Evolutionary conservation across 2,888 invertebrate genomes (phyloP).

Genomic region (Fissipunctia ypsillon): DNA sequence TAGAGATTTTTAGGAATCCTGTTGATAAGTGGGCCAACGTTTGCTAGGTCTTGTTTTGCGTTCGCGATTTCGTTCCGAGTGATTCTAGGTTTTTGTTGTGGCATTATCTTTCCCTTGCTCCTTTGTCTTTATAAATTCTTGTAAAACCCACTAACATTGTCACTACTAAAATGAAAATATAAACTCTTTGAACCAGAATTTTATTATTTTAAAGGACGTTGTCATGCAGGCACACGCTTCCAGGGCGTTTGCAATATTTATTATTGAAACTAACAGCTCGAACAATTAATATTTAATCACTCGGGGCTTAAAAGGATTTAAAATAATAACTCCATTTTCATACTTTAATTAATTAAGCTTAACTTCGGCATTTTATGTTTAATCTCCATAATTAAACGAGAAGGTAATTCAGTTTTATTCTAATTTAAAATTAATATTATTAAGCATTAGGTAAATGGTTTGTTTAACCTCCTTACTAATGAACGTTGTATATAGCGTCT

Average conservation of each 20-base stretch:
- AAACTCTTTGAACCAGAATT: neutral
- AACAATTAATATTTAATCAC: slow-evolving; percentile 19
- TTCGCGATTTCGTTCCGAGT: slow-evolving; percentile 9
- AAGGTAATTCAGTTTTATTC: neutral
- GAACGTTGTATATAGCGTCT: too few species aligned
- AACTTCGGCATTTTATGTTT: neutral
- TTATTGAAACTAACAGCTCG: neutral
- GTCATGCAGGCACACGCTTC: neutral
- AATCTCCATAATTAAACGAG: neutral
- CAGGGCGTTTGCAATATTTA: neutral
- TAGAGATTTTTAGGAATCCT: slow-evolving; percentile 18
- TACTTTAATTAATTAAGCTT: slow-evolving; percentile 15
- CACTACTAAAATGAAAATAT: neutral
- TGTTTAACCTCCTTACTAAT: too few species aligned
- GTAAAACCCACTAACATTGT: neutral
- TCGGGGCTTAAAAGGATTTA: slow-evolving; percentile 16
- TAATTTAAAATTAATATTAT: slow-evolving; percentile 3
- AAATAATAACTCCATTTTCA: slow-evolving; percentile 23
- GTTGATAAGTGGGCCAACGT: slow-evolving; percentile 31
- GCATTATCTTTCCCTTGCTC: neutral
- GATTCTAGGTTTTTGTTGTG: neutral
- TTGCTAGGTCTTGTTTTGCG: slow-evolving; percentile 27
- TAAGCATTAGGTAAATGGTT: neutral
- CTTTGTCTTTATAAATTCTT: slow-evolving; percentile 2
- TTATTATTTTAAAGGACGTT: neutral